phyloP scores from a whole-genome alignment of 1,140 invertebrate genomes.

The Mesaphorura yosii region DNA sequence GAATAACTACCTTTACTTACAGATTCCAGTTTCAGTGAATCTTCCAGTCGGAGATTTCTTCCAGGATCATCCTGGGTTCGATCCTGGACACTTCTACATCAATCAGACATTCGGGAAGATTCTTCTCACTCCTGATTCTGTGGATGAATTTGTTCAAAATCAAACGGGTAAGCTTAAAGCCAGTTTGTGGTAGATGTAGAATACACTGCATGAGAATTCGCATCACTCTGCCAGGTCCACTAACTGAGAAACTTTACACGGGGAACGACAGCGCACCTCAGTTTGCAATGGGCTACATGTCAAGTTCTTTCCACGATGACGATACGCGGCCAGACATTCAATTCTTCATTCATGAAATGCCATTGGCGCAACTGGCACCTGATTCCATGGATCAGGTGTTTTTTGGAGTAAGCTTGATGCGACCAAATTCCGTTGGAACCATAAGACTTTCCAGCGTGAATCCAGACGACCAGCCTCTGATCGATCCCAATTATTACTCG shows the following conservation, averaged over 20 bases:
- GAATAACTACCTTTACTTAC: neutral
- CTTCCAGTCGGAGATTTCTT: conserved; percentile 13
- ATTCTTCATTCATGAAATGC: conserved; percentile 7
- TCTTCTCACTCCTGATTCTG: neutral
- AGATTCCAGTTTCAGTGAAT: conserved; percentile 9
- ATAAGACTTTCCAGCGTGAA: conserved; percentile 35
- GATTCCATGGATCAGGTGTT: conserved; percentile 1
- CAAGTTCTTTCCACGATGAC: conserved; percentile 2
- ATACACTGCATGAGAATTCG: neutral
- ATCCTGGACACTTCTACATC: neutral
- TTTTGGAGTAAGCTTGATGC: conserved; percentile 6
- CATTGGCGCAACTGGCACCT: neutral
- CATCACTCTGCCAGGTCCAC: neutral
- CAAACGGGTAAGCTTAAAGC: conserved; percentile 2
- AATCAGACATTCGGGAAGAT: conserved; percentile 5
- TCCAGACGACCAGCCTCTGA: conserved; percentile 40
- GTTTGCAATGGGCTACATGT: conserved; percentile 11
- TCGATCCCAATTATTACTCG: conserved; percentile 42
- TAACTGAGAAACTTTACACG: neutral
- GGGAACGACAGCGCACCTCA: neutral
- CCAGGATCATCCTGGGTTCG: conserved; percentile 14
- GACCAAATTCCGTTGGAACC: conserved; percentile 28
- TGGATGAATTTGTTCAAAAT: conserved; percentile 10
- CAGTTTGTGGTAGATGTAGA: neutral
- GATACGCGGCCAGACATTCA: conserved; percentile 12